Evolutionary conservation across 2,888 invertebrate genomes (phyloP).

Genomic region (Drosophila yooni): DNA sequence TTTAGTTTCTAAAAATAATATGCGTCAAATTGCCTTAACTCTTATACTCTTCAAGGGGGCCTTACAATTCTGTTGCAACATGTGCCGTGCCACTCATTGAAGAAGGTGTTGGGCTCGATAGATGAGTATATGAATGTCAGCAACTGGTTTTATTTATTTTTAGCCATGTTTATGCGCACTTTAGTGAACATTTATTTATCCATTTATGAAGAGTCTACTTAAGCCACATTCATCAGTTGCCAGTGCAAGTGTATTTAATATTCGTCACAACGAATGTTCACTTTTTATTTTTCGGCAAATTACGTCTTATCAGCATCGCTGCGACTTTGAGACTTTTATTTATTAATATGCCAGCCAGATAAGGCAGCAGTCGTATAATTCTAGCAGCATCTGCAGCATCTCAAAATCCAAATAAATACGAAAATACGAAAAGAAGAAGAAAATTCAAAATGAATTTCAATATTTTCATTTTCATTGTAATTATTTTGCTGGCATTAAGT

Average conservation of each 20-base stretch:
- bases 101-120: background rate
- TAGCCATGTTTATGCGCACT: background rate
- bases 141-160: background rate
- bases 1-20: constrained; percentile 10
- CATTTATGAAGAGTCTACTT: background rate
- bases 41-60: background rate
- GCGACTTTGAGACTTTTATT: constrained; percentile 35
- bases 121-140: background rate
- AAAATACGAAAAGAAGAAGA: background rate
- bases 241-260: constrained; percentile 7
- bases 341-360: constrained; percentile 41
- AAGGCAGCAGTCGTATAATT: constrained; percentile 38
- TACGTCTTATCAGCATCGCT: constrained; percentile 38
- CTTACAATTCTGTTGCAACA: background rate
- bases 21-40: constrained; percentile 2
- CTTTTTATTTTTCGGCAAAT: constrained; percentile 19
- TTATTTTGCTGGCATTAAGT: constrained; percentile 39
- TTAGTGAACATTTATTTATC: background rate
- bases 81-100: background rate
- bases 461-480: constrained; percentile 25
- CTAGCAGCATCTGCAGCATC: constrained; percentile 37
- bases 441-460: constrained; percentile 40
- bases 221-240: background rate
- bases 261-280: background rate
- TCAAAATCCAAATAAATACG: background rate